Evolutionary conservation across 2,888 invertebrate species (phyloP).

Genomic region (Pachydiplax longipennis): DNA sequence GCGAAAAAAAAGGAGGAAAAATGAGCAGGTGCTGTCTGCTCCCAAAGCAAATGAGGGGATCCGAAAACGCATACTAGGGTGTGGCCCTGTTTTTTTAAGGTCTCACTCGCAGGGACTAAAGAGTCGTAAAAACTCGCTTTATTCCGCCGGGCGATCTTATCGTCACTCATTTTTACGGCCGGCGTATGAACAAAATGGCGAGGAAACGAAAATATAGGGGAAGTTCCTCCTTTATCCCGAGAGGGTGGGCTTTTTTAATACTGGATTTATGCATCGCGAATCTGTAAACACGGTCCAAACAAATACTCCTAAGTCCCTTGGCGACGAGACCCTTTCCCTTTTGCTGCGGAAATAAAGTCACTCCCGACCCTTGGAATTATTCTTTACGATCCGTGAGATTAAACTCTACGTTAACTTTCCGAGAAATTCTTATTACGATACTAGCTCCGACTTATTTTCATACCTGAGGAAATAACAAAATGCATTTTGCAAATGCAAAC

Average conservation of each 20-base stretch:
- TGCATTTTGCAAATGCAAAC: background rate
- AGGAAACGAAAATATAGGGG: background rate
- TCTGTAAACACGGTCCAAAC: background rate
- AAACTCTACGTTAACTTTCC: background rate
- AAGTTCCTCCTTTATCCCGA: background rate
- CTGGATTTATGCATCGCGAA: background rate
- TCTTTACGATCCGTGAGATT: background rate
- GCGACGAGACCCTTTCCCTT: background rate
- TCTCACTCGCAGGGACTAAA: background rate
- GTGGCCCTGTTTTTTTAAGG: background rate
- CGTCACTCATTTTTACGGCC: background rate
- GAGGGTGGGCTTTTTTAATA: background rate
- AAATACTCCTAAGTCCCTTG: background rate
- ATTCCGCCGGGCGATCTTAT: background rate
- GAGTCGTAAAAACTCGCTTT: background rate
- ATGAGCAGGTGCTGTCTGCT: background rate
- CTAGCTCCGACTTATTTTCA: background rate
- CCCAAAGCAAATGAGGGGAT: background rate
- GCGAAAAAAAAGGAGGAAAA: background rate
- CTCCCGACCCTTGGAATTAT: background rate
- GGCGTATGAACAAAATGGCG: background rate
- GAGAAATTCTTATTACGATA: background rate
- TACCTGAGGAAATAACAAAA: background rate
- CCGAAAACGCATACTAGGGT: background rate
- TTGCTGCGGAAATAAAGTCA: background rate